Evolutionary conservation across 2,797 vertebrate genomes (phyloP), one percentile per base, ranked within the genome.

Genomic region (Acrossocheilus wenchowensis): DNA sequence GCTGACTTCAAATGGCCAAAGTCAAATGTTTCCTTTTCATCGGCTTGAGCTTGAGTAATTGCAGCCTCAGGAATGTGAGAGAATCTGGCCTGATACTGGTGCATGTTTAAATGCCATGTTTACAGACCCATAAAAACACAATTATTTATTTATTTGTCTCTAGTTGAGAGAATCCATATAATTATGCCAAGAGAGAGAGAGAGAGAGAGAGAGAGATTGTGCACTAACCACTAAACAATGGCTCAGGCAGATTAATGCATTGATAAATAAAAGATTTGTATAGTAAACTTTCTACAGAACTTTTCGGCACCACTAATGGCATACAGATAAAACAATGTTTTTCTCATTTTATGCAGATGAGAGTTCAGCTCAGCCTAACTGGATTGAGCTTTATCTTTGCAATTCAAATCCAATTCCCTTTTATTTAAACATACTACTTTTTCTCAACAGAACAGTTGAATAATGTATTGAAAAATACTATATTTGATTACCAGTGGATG

Each of bases 401-500:
- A 52, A 91, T 93, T 87, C 88, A 88, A 93, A 93, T 92, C 89
- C 89, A 93, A 92, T 93, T 93, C 93, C 91, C 81, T 87, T 93
- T 92, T 92, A 94, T 95, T 95, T 92, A 94, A 93, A 93, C 92
- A 92, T 92, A 92, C 82, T 90, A 88, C 75, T 93, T 90, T 88
- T 90, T 94, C 90, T 86, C 89, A 92, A 90, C 91, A 88, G 91
- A 90, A 72, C 87, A 64, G 34, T 89, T 30, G 92, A 94, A 90
- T 93, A 93, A 94, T 94, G 92, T 92, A 92, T 94, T 93, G 41
- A 8, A 85, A 90, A 92, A 92, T 91, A 87, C 91, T 91, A 90
- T 91, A 93, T 94, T 94, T 94, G 93, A 95, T 95, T 95, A 94
- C 78, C 30, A 80, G 50, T 87, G 87, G 89, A 94, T 93, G 93